phyloP scores from a whole-genome alignment of 2,888 invertebrate species.

The Eupithecia insigniata region DNA sequence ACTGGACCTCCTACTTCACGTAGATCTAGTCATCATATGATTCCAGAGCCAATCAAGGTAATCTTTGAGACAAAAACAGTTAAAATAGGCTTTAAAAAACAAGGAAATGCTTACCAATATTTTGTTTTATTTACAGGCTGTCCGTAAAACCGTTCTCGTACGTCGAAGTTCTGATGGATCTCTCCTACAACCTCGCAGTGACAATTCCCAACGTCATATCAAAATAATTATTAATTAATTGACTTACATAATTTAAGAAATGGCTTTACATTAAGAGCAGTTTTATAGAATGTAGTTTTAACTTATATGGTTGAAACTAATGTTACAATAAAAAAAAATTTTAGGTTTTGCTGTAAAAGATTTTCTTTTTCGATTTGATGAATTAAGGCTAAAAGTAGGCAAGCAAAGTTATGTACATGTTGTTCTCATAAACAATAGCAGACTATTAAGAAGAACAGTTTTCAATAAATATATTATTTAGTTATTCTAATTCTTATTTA shows the following conservation, averaged over 20 bases:
- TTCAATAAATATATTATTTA: not conserved
- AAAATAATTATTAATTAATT: conserved; percentile 71
- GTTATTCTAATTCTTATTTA: not conserved
- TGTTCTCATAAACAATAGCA: not conserved
- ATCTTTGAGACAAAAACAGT: not conserved
- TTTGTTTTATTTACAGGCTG: conserved; percentile 63
- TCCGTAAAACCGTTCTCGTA: conserved; percentile 70
- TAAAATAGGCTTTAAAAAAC: not conserved
- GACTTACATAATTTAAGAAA: not conserved
- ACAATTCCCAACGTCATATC: conserved; percentile 66
- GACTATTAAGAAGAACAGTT: not conserved
- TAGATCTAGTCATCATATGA: conserved; percentile 75
- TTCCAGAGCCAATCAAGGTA: conserved; percentile 74
- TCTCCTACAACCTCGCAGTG: conserved; percentile 65
- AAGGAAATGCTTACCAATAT: not conserved
- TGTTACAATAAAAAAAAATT: not conserved
- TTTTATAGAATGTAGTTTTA: not conserved
- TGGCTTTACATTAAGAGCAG: not conserved
- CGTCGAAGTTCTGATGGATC: conserved; percentile 78
- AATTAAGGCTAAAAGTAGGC: too few relatives aligned
- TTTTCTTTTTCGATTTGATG: too few relatives aligned
- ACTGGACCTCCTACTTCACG: conserved; percentile 76
- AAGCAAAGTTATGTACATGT: too few relatives aligned
- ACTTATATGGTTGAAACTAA: not conserved
- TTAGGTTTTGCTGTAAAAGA: not conserved